phyloP scores from a whole-genome alignment of 2,888 invertebrate species.

The Ormyrus nitidulus region DNA sequence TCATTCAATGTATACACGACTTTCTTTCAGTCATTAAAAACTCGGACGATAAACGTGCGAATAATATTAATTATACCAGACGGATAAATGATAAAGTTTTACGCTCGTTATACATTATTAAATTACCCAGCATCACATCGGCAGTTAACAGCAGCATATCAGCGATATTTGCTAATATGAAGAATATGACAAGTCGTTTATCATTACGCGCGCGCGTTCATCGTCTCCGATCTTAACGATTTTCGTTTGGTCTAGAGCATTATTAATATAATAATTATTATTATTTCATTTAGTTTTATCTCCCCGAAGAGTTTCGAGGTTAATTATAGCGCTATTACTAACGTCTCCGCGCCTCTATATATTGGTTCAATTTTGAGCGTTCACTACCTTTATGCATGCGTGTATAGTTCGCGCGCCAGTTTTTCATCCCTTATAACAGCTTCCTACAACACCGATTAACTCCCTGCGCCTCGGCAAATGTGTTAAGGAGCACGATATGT shows the following conservation, averaged over 20 bases:
- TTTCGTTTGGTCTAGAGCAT: conserved; percentile 42
- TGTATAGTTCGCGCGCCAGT: conserved; percentile 1
- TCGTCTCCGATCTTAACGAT: background rate
- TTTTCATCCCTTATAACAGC: background rate
- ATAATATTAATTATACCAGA: conserved; percentile 44
- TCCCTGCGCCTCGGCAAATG: conserved; percentile 44
- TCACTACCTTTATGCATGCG: background rate
- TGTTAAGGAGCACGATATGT: conserved; percentile 56
- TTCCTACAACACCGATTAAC: conserved; percentile 31
- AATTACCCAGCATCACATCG: conserved; percentile 48
- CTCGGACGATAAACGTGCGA: conserved; percentile 40
- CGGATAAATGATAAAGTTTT: conserved; percentile 45
- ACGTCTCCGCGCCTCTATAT: conserved; percentile 18
- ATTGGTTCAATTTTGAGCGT: conserved; percentile 42
- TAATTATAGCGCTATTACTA: conserved; percentile 10
- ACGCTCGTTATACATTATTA: conserved; percentile 25
- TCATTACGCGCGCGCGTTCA: conserved; percentile 9
- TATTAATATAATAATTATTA: background rate
- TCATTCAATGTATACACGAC: conserved; percentile 25
- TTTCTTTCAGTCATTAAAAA: conserved; percentile 42
- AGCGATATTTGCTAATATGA: conserved; percentile 31
- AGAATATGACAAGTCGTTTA: conserved; percentile 20
- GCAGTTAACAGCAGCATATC: conserved; percentile 53
- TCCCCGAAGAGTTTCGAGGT: background rate
- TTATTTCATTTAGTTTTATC: conserved; percentile 7